These are phyloP conservation scores for Resseliella maxima DNA, from an alignment of 2,888 invertebrate species.

Conservation along the genomic window DNA sequence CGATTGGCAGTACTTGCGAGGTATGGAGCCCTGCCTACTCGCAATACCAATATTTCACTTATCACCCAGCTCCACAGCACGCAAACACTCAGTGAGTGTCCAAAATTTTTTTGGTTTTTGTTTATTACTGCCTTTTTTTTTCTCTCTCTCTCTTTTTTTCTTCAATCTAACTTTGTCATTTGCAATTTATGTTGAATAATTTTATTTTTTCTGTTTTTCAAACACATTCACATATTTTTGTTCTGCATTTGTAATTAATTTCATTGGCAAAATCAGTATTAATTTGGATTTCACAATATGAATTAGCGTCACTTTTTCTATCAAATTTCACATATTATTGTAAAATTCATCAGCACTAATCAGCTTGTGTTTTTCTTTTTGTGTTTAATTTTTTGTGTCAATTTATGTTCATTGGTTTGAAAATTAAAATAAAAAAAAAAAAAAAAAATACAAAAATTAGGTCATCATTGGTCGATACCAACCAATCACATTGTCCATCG, in stretches of 20 bases:
- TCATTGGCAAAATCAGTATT: background rate
- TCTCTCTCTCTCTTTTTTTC: slow-evolving; percentile 1
- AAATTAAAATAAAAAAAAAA: slow-evolving; percentile 4
- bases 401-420: background rate
- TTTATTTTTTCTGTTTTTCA: background rate
- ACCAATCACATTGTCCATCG: slow-evolving; percentile 61
- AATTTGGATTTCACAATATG: no score
- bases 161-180: background rate
- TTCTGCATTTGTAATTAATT: background rate
- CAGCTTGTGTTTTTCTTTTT: background rate
- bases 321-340: background rate
- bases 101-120: slow-evolving; percentile 60
- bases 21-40: slow-evolving; percentile 72
- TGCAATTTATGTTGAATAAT: background rate
- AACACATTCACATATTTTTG: background rate
- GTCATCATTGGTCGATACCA: slow-evolving; percentile 64
- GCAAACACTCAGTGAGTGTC: slow-evolving; percentile 72
- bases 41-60: slow-evolving; percentile 76
- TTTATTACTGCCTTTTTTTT: slow-evolving; percentile 53
- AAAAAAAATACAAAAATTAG: no score
- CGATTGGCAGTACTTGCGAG: slow-evolving; percentile 71
- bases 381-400: background rate
- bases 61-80: slow-evolving; percentile 71
- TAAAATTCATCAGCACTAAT: background rate
- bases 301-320: background rate